Evolutionary conservation across 2,797 vertebrate species (phyloP).

Genomic region (Chiloscyllium punctatum): DNA sequence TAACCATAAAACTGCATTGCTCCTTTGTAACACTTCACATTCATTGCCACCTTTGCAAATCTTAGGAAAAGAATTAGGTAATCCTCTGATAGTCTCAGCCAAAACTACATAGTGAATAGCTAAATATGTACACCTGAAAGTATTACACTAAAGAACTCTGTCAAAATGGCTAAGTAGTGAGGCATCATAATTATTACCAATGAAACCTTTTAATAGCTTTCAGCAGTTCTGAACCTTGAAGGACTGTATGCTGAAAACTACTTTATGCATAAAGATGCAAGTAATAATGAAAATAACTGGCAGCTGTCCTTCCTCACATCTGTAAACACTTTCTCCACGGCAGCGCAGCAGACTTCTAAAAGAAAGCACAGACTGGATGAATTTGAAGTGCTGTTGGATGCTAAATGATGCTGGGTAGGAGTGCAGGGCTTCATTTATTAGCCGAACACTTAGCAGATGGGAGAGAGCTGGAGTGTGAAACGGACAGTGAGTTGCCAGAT

Average conservation of each 20-base stretch:
- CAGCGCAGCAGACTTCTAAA: slow-evolving; percentile 23
- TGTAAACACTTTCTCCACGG: slow-evolving; percentile 22
- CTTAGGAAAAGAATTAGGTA: neutral
- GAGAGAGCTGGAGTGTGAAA: slow-evolving; percentile 21
- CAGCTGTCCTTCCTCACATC: slow-evolving; percentile 25
- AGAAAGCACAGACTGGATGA: slow-evolving; percentile 24
- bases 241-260: neutral
- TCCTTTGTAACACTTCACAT: neutral
- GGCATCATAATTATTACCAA: neutral
- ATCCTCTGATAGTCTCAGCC: neutral
- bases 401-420: slow-evolving; percentile 28
- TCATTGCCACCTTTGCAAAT: neutral
- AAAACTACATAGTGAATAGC: neutral
- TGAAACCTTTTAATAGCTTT: slow-evolving; percentile 23
- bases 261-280: slow-evolving; percentile 26
- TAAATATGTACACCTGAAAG: neutral
- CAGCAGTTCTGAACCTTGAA: neutral
- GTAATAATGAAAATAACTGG: slow-evolving; percentile 21
- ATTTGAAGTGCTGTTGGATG: slow-evolving; percentile 22
- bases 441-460: slow-evolving; percentile 28
- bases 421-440: neutral
- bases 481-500: neutral
- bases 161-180: neutral
- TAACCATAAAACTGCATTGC: neutral
- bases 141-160: neutral